Conservation (phyloP, 2,113 vertebrate genomes). For the Podilymbus podiceps region DNA sequence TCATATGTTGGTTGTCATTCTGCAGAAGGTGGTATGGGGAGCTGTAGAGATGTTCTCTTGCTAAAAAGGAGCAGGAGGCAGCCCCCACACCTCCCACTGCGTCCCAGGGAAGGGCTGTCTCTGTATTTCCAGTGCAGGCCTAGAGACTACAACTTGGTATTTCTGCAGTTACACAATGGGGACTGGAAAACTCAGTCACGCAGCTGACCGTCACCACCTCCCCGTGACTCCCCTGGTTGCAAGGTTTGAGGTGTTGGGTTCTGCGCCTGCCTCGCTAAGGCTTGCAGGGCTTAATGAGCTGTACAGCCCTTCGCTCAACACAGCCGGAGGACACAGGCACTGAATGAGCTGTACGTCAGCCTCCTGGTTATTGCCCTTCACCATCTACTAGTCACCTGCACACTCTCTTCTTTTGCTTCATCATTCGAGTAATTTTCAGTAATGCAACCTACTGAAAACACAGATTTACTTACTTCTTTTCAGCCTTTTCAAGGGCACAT, state of each 20-base stretch:
- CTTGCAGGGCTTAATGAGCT: not conserved
- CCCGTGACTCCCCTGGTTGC: not conserved
- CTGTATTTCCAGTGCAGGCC: not conserved
- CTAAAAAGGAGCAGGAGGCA: conserved; percentile 56
- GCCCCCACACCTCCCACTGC: conserved; percentile 44
- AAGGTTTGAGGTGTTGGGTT: not conserved
- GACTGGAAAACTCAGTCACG: not conserved
- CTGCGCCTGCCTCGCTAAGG: not conserved
- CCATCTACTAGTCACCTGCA: not conserved
- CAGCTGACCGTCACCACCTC: not conserved
- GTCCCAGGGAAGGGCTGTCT: conserved; percentile 18
- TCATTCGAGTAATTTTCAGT: not conserved
- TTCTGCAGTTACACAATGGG: not conserved
- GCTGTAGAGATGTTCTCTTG: conserved; percentile 54
- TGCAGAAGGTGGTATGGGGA: conserved; percentile 48
- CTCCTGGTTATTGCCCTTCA: not conserved
- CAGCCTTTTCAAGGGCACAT: not conserved
- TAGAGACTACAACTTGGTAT: not conserved
- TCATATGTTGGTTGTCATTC: conserved; percentile 65
- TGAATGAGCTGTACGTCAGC: not conserved
- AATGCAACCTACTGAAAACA: not conserved
- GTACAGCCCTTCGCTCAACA: not conserved
- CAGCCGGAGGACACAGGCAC: rapidly evolving
- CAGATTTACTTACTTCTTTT: not conserved
- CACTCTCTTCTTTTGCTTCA: not conserved